Conservation (phyloP, 2,113 vertebrate genomes). For the Peromyscus maniculatus region DNA sequence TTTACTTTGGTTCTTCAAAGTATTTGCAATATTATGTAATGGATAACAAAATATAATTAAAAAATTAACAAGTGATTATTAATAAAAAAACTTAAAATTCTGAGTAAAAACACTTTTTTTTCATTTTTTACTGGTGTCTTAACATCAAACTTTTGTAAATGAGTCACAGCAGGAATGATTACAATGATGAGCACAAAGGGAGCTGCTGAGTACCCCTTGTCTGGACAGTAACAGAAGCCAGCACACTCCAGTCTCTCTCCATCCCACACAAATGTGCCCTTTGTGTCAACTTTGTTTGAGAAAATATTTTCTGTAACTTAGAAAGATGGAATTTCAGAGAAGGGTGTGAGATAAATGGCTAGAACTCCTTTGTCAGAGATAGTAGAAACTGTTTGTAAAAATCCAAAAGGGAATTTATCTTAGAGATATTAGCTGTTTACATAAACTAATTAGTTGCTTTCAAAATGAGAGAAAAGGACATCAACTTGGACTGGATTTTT, state of each 20-base stretch:
- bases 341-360: slow-evolving; percentile 72
- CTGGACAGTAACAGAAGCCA: slow-evolving; percentile 52
- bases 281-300: slow-evolving; percentile 71
- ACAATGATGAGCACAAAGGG: background rate
- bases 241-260: slow-evolving; percentile 62
- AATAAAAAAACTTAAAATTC: background rate
- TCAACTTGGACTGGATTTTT: slow-evolving; percentile 47
- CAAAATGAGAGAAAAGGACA: background rate
- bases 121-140: background rate
- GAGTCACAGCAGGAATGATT: slow-evolving; percentile 7
- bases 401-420: slow-evolving; percentile 36
- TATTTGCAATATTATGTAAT: background rate
- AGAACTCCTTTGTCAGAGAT: slow-evolving; percentile 48
- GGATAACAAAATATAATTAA: slow-evolving; percentile 42
- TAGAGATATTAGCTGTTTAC: slow-evolving; percentile 15
- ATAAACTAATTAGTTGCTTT: slow-evolving; percentile 63
- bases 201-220: background rate
- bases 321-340: slow-evolving; percentile 54
- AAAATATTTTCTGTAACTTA: slow-evolving; percentile 67
- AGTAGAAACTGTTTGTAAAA: slow-evolving; percentile 60
- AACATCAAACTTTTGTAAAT: slow-evolving; percentile 34
- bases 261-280: slow-evolving; percentile 54
- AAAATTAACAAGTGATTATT: background rate
- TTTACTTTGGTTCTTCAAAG: slow-evolving; percentile 1
- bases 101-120: background rate